A percentile compares a stretch with the other conserved stretches of the same genome.
Conservation (phyloP, 2,888 invertebrate species). For the Rhingia campestris region DNA sequence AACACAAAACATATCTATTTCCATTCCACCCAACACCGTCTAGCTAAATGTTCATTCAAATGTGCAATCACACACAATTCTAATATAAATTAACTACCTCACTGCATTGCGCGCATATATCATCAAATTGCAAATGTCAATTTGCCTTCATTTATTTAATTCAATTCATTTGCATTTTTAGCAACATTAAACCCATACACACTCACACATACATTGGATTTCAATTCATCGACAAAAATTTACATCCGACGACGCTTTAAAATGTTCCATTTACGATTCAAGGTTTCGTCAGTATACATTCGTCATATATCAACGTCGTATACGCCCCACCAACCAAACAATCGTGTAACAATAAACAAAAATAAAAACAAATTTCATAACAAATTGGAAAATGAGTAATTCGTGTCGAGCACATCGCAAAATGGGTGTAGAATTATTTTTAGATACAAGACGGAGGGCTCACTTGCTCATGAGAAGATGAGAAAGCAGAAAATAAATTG, state of each 20-base stretch:
- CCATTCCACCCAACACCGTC: too few relatives aligned
- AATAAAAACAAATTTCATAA: constrained; percentile 40
- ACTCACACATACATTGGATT: not conserved
- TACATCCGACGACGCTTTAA: constrained; percentile 45
- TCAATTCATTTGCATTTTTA: constrained; percentile 22
- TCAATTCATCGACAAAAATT: constrained; percentile 18
- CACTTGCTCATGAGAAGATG: not conserved
- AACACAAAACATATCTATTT: too few relatives aligned
- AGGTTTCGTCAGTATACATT: constrained; percentile 42
- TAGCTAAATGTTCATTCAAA: not conserved
- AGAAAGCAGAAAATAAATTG: too few relatives aligned
- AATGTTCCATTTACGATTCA: constrained; percentile 61
- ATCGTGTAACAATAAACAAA: constrained; percentile 12
- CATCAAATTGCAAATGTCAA: constrained; percentile 27
- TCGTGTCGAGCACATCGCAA: constrained; percentile 37
- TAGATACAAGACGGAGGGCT: constrained; percentile 1
- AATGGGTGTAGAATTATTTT: constrained; percentile 56
- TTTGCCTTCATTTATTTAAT: constrained; percentile 22
- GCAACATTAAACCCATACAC: constrained; percentile 3
- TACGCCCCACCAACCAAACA: constrained; percentile 31
- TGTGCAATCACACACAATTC: not conserved
- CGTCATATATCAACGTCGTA: not conserved
- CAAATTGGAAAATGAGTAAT: constrained; percentile 63
- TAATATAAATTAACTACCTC: not conserved
- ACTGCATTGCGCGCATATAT: not conserved